phyloP scores from a whole-genome alignment of 1,140 invertebrate genomes.

The Aporrectodea caliginosa region DNA sequence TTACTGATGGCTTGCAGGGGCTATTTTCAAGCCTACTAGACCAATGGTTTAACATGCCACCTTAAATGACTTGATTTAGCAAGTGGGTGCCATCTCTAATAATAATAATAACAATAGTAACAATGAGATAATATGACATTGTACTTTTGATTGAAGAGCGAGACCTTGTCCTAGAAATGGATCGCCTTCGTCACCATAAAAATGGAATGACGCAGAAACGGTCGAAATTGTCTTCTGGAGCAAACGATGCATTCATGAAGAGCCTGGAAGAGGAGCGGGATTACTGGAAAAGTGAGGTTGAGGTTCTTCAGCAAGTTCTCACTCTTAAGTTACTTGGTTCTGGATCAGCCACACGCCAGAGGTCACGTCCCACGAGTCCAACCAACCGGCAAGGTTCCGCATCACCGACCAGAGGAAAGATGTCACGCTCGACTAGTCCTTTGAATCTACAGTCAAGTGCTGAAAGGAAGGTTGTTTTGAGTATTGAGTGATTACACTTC shows the following conservation, averaged over 20 bases:
- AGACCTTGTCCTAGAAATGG: slow-evolving; percentile 54
- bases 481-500: too few species aligned
- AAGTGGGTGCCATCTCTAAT: too few species aligned
- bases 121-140: too few species aligned
- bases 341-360: not conserved
- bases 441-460: not conserved
- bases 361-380: too few species aligned
- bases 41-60: too few species aligned
- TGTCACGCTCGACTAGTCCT: not conserved
- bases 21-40: too few species aligned
- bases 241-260: slow-evolving; percentile 49
- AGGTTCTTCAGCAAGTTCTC: slow-evolving; percentile 26
- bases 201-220: slow-evolving; percentile 37
- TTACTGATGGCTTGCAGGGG: too few species aligned
- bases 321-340: not conserved
- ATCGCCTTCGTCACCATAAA: slow-evolving; percentile 46
- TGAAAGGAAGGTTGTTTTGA: not conserved
- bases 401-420: not conserved
- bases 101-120: too few species aligned
- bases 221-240: slow-evolving; percentile 43
- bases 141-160: slow-evolving; percentile 45
- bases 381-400: too few species aligned
- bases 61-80: too few species aligned
- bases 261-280: slow-evolving; percentile 55
- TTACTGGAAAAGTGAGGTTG: slow-evolving; percentile 53